Evolutionary conservation across 2,888 invertebrate species (phyloP).

Genomic region (Hydrotaea cyrtoneurina): DNA sequence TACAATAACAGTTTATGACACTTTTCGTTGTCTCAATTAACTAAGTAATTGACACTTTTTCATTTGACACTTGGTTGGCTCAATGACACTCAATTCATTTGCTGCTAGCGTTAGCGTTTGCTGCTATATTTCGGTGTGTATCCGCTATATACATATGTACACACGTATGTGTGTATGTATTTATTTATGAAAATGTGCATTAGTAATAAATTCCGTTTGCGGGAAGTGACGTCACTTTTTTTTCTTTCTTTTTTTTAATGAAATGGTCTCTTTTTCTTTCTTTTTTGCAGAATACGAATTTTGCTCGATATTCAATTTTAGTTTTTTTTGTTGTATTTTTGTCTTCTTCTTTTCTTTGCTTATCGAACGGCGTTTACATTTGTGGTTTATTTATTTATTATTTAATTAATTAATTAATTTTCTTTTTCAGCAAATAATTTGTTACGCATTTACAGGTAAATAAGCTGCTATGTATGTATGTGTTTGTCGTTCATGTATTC

Average conservation of each 20-base stretch:
- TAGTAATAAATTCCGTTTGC: constrained; percentile 59
- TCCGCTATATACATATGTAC: too few relatives aligned
- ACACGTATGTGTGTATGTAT: too few relatives aligned
- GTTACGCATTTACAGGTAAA: neutral
- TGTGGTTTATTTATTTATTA: neutral
- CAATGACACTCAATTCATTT: constrained; percentile 35
- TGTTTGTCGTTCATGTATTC: neutral
- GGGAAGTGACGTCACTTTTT: constrained; percentile 67
- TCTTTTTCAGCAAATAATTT: neutral
- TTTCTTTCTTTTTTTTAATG: too few relatives aligned
- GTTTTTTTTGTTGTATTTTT: neutral
- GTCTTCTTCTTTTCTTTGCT: neutral
- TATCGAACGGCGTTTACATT: neutral
- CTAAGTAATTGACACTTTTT: constrained; percentile 28
- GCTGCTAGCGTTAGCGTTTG: constrained; percentile 20
- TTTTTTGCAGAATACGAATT: constrained; percentile 10
- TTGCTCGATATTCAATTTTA: constrained; percentile 22
- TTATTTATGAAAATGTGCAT: constrained; percentile 43
- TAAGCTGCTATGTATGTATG: neutral
- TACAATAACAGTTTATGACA: constrained; percentile 41
- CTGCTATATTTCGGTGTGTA: constrained; percentile 35
- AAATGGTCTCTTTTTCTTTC: constrained; percentile 27
- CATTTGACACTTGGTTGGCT: constrained; percentile 33
- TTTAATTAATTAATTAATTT: neutral
- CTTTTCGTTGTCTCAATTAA: constrained; percentile 44